Evolutionary conservation across 1,140 invertebrate genomes (phyloP).

Genomic region (Lysiphlebus fabarum): DNA sequence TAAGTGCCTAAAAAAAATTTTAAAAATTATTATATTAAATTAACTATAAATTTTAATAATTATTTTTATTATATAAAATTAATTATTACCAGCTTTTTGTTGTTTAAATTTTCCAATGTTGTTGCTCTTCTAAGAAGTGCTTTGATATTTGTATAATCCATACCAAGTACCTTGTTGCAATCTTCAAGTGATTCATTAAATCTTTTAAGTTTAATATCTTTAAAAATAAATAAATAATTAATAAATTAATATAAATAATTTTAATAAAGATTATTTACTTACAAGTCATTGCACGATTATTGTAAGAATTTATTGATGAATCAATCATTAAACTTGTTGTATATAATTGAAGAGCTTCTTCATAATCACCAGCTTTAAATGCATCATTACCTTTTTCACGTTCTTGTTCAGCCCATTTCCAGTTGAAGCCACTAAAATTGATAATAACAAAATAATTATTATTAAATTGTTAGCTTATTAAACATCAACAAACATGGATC

Average conservation of each 20-base stretch:
- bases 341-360: constrained; percentile 65
- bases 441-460: too few species aligned
- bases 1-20: constrained; percentile 12
- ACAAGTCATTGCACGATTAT: constrained; percentile 68
- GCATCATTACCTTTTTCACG: constrained; percentile 65
- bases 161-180: constrained; percentile 59
- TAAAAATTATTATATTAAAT: background rate
- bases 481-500: too few species aligned
- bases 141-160: constrained; percentile 66
- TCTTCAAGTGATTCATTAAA: constrained; percentile 63
- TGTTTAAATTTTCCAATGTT: constrained; percentile 48
- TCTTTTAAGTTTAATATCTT: constrained; percentile 62
- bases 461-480: too few species aligned
- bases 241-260: too few species aligned
- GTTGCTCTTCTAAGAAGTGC: constrained; percentile 58
- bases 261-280: too few species aligned
- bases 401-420: constrained; percentile 52
- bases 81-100: constrained; percentile 46
- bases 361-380: constrained; percentile 63
- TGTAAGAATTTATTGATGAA: constrained; percentile 58
- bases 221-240: constrained; percentile 30
- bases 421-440: constrained; percentile 49
- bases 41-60: background rate
- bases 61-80: background rate
- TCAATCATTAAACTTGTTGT: constrained; percentile 59